Conservation (phyloP, 1,140 invertebrate species). For the Rhopalosiphum padi region DNA sequence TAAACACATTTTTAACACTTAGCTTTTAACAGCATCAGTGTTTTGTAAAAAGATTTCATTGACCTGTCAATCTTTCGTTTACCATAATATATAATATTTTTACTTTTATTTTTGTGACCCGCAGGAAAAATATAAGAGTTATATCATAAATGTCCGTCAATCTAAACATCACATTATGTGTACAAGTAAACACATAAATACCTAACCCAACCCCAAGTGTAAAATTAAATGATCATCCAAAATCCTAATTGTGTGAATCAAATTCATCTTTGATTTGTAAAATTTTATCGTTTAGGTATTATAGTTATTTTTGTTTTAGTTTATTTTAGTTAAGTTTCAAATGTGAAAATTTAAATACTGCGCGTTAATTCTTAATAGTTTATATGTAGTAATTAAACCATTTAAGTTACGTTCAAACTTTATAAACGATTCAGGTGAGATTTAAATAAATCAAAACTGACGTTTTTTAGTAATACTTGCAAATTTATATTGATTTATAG, state of each 20-base stretch:
- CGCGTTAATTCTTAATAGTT: background rate
- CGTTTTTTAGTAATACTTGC: no score
- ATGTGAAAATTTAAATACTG: background rate
- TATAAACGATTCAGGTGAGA: background rate
- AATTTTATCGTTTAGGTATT: background rate
- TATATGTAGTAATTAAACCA: background rate
- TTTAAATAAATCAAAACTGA: background rate
- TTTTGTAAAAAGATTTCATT: background rate
- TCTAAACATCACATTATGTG: background rate
- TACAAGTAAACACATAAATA: background rate
- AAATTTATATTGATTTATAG: no score
- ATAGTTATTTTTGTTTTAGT: no score
- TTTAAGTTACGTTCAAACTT: background rate
- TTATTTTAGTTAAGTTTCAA: background rate
- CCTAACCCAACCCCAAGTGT: background rate
- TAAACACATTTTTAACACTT: background rate
- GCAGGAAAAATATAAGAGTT: background rate
- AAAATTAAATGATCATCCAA: background rate
- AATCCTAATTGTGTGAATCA: background rate
- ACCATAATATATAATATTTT: conserved; percentile 1
- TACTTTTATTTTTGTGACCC: background rate
- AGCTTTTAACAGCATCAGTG: background rate
- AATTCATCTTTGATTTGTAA: background rate
- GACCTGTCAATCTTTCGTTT: background rate
- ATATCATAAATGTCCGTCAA: background rate